Percentiles rank a stretch among this genome's conserved stretches.
Conservation (phyloP, 2,113 vertebrate genomes). For the Emydura subglobosa region DNA sequence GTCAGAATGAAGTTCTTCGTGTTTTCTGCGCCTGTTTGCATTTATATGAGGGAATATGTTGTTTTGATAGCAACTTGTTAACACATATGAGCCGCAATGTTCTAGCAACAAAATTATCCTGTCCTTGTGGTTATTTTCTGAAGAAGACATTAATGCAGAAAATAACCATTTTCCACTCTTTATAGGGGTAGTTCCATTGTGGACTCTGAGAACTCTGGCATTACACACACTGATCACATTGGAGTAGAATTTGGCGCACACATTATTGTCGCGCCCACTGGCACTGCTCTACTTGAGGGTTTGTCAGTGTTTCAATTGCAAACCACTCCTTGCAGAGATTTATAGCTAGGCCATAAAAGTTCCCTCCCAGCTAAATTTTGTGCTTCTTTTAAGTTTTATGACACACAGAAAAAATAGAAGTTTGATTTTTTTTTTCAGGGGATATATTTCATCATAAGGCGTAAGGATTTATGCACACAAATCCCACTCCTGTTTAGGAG, state of each 20-base stretch:
- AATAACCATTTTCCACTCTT: conserved; percentile 59
- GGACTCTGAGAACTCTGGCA: conserved; percentile 19
- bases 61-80: conserved; percentile 45
- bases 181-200: conserved; percentile 38
- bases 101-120: conserved; percentile 51
- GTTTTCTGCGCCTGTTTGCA: not conserved
- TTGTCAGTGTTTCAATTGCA: conserved; percentile 54
- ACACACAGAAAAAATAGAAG: conserved; percentile 38
- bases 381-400: conserved; percentile 73
- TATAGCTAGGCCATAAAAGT: conserved; percentile 66
- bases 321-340: conserved; percentile 64
- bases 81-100: conserved; percentile 51
- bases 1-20: not conserved
- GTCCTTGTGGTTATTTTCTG: conserved; percentile 53
- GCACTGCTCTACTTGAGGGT: conserved; percentile 37
- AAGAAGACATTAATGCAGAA: conserved; percentile 55
- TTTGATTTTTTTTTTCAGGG: conserved; percentile 46
- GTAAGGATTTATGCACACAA: conserved; percentile 6
- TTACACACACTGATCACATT: conserved; percentile 5
- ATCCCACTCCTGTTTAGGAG: not conserved
- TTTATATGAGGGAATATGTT: not conserved
- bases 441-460: conserved; percentile 41
- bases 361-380: conserved; percentile 64
- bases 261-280: conserved; percentile 30
- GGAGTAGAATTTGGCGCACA: conserved; percentile 42